A percentile compares a stretch with the other conserved stretches of the same genome.
Evolutionary conservation across 1,140 invertebrate species (phyloP).

Genomic region (Cydia strobilella): DNA sequence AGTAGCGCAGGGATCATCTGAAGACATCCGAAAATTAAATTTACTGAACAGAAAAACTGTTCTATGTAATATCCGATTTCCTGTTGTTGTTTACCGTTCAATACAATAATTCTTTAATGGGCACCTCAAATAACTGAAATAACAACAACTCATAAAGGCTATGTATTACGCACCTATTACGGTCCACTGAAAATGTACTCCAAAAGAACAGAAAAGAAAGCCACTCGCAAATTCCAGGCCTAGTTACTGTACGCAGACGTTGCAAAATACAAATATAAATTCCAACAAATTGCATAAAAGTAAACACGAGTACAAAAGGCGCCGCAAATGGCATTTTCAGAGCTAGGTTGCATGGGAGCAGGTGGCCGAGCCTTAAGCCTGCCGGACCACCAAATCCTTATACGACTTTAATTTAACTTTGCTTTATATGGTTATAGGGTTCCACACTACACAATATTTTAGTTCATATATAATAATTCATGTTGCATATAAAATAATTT

Average conservation of each 20-base stretch:
- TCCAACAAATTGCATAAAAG: conserved; percentile 68
- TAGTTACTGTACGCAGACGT: background rate
- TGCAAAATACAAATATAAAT: conserved; percentile 12
- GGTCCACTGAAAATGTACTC: background rate
- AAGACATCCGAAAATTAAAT: too few relatives aligned
- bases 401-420: conserved; percentile 78
- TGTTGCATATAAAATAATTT: too few relatives aligned
- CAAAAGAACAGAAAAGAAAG: background rate
- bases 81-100: too few relatives aligned
- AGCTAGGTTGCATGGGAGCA: conserved; percentile 58
- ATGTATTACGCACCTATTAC: too few relatives aligned
- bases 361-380: conserved; percentile 67
- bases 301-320: conserved; percentile 66
- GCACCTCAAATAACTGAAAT: too few relatives aligned
- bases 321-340: conserved; percentile 68
- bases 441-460: background rate
- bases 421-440: conserved; percentile 65
- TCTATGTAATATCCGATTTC: too few relatives aligned
- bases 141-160: too few relatives aligned
- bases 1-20: too few relatives aligned
- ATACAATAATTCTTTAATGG: too few relatives aligned
- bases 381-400: conserved; percentile 64
- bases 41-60: too few relatives aligned
- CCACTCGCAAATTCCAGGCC: background rate
- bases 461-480: too few relatives aligned